Evolutionary conservation across 2,797 vertebrate species (phyloP).

Genomic region (Eurystomus glaucurus): DNA sequence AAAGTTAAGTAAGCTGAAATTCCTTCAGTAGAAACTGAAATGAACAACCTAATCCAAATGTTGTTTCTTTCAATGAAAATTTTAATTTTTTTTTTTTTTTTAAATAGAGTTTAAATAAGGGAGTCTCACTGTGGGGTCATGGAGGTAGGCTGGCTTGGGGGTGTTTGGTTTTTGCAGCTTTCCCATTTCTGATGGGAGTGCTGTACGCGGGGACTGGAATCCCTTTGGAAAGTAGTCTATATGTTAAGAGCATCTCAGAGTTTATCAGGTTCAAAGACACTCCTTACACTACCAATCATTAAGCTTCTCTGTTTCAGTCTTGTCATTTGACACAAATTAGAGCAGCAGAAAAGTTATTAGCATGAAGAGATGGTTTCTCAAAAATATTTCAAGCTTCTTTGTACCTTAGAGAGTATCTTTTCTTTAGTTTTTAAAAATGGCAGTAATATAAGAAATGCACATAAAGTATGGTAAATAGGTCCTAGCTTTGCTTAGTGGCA

Average conservation of each 20-base stretch:
- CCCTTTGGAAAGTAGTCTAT: neutral
- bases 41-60: neutral
- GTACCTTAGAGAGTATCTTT: neutral
- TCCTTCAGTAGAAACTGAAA: neutral
- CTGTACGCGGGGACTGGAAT: neutral
- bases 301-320: neutral
- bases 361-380: neutral
- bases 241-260: neutral
- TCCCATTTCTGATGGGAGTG: neutral
- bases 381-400: neutral
- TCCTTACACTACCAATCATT: neutral
- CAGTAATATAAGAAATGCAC: neutral
- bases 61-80: neutral
- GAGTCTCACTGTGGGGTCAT: rapidly evolving
- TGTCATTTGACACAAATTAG: neutral
- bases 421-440: neutral
- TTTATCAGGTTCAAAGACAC: neutral
- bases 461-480: neutral
- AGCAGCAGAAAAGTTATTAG: neutral
- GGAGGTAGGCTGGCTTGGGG: rapidly evolving
- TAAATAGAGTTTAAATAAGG: neutral
- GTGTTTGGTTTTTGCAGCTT: neutral
- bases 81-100: neutral
- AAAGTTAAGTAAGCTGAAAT: neutral
- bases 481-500: neutral